A percentile compares a stretch with the other conserved stretches of the same genome.
Evolutionary conservation across 2,888 invertebrate genomes (phyloP).

Genomic region (Alsophila aescularia): DNA sequence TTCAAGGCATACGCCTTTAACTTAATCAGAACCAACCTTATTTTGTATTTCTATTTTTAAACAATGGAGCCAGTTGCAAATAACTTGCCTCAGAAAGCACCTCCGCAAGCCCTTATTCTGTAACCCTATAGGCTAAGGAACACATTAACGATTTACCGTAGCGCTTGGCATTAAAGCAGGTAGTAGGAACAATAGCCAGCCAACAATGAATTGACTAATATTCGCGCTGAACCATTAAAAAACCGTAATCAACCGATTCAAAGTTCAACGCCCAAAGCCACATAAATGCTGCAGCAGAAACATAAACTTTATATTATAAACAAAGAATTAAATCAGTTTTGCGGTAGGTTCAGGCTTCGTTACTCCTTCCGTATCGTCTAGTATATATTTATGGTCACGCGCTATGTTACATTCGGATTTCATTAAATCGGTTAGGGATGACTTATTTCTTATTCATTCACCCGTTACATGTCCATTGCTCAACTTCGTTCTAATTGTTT

Average conservation of each 20-base stretch:
- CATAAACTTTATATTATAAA: slow-evolving; percentile 76
- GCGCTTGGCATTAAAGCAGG: slow-evolving; percentile 27
- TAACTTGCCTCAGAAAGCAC: slow-evolving; percentile 6
- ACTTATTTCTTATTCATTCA: neutral
- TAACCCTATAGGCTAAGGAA: slow-evolving; percentile 10
- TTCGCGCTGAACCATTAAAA: slow-evolving; percentile 72
- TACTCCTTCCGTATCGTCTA: slow-evolving; percentile 56
- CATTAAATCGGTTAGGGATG: neutral
- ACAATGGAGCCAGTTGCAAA: slow-evolving; percentile 21
- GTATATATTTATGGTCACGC: slow-evolving; percentile 45
- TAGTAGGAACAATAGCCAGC: slow-evolving; percentile 48
- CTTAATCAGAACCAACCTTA: neutral
- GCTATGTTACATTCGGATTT: neutral
- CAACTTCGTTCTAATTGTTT: too few relatives aligned
- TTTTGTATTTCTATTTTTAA: slow-evolving; percentile 9
- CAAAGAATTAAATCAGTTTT: slow-evolving; percentile 76
- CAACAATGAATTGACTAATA: slow-evolving; percentile 69
- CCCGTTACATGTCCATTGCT: too few relatives aligned
- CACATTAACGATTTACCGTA: slow-evolving; percentile 39
- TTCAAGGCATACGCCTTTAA: neutral
- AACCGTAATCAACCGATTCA: slow-evolving; percentile 76
- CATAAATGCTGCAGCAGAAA: slow-evolving; percentile 61
- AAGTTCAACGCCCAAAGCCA: slow-evolving; percentile 73
- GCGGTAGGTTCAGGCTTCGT: slow-evolving; percentile 74
- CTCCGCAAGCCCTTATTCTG: slow-evolving; percentile 4